Conservation (phyloP, 2,888 invertebrate genomes). For the Heteromurus nitidus region DNA sequence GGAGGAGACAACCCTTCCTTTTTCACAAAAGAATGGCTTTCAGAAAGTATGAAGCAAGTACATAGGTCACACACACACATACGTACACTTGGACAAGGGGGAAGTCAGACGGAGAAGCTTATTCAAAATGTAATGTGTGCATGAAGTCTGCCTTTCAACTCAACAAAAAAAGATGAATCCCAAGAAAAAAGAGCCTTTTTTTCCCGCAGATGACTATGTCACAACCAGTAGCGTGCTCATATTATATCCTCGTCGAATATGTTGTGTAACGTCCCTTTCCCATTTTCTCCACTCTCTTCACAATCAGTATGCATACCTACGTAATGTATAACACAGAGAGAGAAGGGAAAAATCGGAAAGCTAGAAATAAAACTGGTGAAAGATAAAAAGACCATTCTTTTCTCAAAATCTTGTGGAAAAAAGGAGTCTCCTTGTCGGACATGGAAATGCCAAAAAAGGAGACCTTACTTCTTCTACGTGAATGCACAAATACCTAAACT, state of each 20-base stretch:
- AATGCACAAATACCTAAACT: no score
- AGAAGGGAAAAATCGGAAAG: slow-evolving; percentile 18
- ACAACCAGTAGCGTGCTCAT: slow-evolving; percentile 36
- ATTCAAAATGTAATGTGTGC: no score
- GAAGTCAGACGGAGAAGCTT: no score
- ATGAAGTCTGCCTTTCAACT: no score
- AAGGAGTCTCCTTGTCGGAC: slow-evolving; percentile 37
- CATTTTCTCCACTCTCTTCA: slow-evolving; percentile 24
- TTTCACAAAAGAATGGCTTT: no score
- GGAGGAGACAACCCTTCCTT: no score
- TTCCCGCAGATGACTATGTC: slow-evolving; percentile 41
- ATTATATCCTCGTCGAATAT: slow-evolving; percentile 31
- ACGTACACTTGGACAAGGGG: no score
- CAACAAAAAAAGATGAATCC: slow-evolving; percentile 16
- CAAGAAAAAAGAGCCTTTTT: not conserved
- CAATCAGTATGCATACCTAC: not conserved
- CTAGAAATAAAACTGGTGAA: slow-evolving; percentile 28
- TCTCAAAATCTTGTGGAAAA: slow-evolving; percentile 51
- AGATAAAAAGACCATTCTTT: slow-evolving; percentile 59
- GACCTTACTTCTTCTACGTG: not conserved
- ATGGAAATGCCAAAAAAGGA: slow-evolving; percentile 52
- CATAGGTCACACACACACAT: no score
- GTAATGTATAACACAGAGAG: not conserved
- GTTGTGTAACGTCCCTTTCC: slow-evolving; percentile 21
- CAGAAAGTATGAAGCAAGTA: no score